These are phyloP conservation scores for Catalaphyllia jardinei DNA, from an alignment of 64 coral and sea anemone species.

Conservation along the genomic window DNA sequence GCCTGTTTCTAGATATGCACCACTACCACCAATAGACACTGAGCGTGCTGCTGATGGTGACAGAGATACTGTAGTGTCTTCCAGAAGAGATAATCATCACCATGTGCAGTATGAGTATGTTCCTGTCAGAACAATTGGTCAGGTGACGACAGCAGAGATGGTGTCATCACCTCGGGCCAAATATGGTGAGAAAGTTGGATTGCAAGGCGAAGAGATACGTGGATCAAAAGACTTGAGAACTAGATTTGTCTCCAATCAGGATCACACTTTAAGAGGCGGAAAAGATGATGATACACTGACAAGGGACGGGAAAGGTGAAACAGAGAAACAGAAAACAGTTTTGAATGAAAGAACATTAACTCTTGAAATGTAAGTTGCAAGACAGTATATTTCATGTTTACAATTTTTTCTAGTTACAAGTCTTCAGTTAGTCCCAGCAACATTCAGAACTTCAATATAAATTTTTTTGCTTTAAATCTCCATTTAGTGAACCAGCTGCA, in stretches of 20 bases:
- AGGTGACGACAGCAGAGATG: not conserved
- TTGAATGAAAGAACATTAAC: conserved; percentile 14
- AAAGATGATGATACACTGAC: not conserved
- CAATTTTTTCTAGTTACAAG: no score
- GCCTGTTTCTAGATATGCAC: conserved; percentile 38
- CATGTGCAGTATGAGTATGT: not conserved
- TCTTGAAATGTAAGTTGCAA: conserved; percentile 15
- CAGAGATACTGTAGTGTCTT: conserved; percentile 8
- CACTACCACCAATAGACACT: conserved; percentile 52
- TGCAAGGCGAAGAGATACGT: not conserved
- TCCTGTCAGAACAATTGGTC: conserved; percentile 15
- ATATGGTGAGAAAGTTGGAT: not conserved
- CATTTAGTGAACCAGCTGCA: not conserved
- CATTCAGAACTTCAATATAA: not conserved
- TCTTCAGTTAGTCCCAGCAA: no score
- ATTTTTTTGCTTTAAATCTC: not conserved
- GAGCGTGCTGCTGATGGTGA: not conserved
- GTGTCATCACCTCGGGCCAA: not conserved
- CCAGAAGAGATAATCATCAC: not conserved
- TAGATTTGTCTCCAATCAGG: not conserved
- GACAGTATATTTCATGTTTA: not conserved
- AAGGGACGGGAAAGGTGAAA: not conserved
- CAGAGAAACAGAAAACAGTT: not conserved
- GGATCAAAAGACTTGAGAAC: conserved; percentile 11
- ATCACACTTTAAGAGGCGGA: not conserved